These are phyloP conservation scores for Battus philenor DNA, from an alignment of 1,140 invertebrate genomes.

Conservation along the genomic window DNA sequence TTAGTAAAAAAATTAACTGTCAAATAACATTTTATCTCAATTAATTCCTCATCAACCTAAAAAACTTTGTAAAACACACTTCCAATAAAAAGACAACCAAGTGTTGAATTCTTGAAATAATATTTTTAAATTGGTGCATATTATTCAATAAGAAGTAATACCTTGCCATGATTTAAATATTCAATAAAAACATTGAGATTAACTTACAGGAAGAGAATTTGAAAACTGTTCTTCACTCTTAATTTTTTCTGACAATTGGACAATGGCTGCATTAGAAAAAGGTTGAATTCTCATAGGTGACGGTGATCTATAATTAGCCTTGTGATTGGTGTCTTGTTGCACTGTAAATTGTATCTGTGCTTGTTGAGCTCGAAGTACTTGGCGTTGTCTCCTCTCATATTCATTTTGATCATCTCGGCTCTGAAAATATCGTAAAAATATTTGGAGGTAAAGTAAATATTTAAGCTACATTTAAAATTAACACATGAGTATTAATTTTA, in stretches of 20 bases:
- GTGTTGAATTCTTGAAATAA: too few relatives aligned
- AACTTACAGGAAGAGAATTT: slow-evolving; percentile 43
- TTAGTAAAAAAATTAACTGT: too few relatives aligned
- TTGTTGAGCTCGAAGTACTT: slow-evolving; percentile 85
- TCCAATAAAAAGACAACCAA: too few relatives aligned
- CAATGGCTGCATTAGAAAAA: slow-evolving; percentile 50
- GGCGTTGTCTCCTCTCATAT: slow-evolving; percentile 90
- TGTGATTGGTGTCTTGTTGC: slow-evolving; percentile 65
- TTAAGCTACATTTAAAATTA: too few relatives aligned
- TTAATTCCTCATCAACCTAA: too few relatives aligned
- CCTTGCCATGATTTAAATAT: neutral
- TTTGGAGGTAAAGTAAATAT: too few relatives aligned
- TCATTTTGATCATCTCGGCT: slow-evolving; percentile 93
- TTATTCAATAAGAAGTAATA: neutral
- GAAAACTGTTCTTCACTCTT: slow-evolving; percentile 58
- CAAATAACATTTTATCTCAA: too few relatives aligned
- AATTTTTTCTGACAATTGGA: slow-evolving; percentile 54
- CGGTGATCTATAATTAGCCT: slow-evolving; percentile 79
- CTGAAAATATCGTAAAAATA: slow-evolving; percentile 57
- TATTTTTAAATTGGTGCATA: neutral
- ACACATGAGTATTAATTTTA: too few relatives aligned
- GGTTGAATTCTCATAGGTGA: slow-evolving; percentile 54
- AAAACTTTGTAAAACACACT: too few relatives aligned
- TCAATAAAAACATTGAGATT: neutral
- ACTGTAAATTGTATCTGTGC: slow-evolving; percentile 50